phyloP scores from a whole-genome alignment of 2,888 invertebrate genomes.

The Chrysina gloriosa region DNA sequence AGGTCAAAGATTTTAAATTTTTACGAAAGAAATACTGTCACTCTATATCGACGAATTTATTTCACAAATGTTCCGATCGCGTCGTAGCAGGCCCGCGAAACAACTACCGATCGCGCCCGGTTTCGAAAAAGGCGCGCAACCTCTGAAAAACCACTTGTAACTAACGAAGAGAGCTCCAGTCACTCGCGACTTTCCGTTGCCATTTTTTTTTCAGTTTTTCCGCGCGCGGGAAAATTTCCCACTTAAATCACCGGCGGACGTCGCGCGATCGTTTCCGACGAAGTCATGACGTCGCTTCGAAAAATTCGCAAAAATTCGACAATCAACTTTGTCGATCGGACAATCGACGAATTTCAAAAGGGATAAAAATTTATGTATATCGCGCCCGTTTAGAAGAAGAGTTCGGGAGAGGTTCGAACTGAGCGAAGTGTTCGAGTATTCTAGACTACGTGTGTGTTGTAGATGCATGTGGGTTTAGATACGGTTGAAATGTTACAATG shows the following conservation, averaged over 20 bases:
- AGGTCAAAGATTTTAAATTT: no score
- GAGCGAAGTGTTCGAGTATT: constrained; percentile 6
- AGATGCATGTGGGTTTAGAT: constrained; percentile 51
- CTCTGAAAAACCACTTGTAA: constrained; percentile 33
- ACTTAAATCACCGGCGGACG: background rate
- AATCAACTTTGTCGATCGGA: background rate
- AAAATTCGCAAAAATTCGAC: background rate
- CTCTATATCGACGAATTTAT: no score
- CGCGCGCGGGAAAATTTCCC: constrained; percentile 2
- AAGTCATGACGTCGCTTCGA: background rate
- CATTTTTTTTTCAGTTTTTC: constrained; percentile 12
- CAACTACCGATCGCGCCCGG: background rate
- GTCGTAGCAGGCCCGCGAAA: constrained; percentile 10
- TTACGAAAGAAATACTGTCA: background rate
- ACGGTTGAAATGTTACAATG: constrained; percentile 61
- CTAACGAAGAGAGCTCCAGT: background rate
- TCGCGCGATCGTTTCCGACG: no score
- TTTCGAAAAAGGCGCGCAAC: constrained; percentile 34
- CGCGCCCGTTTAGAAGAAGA: background rate
- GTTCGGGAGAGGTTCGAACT: background rate
- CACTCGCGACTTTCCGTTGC: constrained; percentile 17
- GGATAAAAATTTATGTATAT: background rate
- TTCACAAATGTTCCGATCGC: background rate
- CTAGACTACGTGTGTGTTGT: background rate
- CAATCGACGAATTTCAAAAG: background rate